Base-by-base conservation (phyloP, 2,113 vertebrate species). In the Limnothrissa miodon region DNA sequence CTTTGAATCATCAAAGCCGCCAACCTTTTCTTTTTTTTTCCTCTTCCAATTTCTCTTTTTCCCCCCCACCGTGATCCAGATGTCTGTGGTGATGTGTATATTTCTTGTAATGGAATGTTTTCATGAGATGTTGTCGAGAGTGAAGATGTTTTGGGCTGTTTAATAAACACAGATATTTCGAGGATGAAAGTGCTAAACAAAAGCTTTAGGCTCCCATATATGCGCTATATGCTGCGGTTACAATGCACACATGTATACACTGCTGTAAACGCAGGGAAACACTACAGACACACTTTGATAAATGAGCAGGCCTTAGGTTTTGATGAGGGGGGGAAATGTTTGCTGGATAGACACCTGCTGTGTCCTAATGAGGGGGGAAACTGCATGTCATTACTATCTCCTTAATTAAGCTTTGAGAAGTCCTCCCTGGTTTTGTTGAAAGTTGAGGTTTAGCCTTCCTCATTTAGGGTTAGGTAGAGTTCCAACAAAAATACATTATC, bases 61-160 rank as follows among this genome's bases (percentile, higher is more conserved):
- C 82, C 78, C 53, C 82, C 21, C 80, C 36, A 42, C 82, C n/a
- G 81, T 80, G 78, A 85, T 88, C 89, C 90, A 91, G 90, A 90
- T 91, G 90, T 87, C 62, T 45, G 53, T 59, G 15, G 23, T 46
- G 80, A 80, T 84, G 66, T 91, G 89, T 90, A 88, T 89, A 89
- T 85, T 82, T 48, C 79, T 82, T 59, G 80, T 85, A 87, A 89
- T 86, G 83, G 45, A 83, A 81, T 91, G 90, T 90, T 91, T 88
- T 88, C 79, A 39, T 80, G 74, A 87, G 86, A 78, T 56, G 79
- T 85, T 84, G 79, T 51, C 80, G 70, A 87, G 88, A 88, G 86
- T 86, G 87, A 89, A 84, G 85, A 83, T 91, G 88, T 89, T 90
- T 84, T 87, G 83, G 86, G 81, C 44, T 89, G 86, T 88, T 91